Evolutionary conservation across 35 echinoderm and acorn worm genomes (phyloP), one percentile per base, ranked within the genome.

Genomic region (Apostichopus parvimensis): DNA sequence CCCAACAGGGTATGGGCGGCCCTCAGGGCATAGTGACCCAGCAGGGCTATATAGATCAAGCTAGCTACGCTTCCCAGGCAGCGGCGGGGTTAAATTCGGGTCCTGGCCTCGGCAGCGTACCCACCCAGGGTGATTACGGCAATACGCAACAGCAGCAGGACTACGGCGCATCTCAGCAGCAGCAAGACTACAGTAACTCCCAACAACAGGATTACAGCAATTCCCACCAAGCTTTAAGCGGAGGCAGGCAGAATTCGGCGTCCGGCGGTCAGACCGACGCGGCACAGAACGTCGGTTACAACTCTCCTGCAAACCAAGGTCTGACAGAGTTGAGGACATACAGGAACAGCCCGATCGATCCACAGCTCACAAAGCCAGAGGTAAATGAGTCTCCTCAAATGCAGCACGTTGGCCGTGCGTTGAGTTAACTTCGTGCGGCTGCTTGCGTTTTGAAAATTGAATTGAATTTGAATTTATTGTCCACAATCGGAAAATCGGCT

Each of bases 341-440:
- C 20, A 68, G 61, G 45, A 71, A 68, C 20, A 88, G 68, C 65
- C 95, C 93, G 12, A 90, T 92, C 12, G 95, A 96, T 81, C 53
- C 95, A 17, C 95, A 96, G 91, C 85, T 92, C 15, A 59, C 89
- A 73, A 85, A 91, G 73, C 8, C 62, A 87, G 83, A 95, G 85
- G 94, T 34, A 34, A 34, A 34, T 34, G 28, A 34, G 28, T 34
- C 28, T 34, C 28, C 28, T 34, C 28, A 34, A 34, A 2, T 34
- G 28, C 28, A 34, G 28, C 28, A 34, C 28, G 2, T 34, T 34
- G 28, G 28, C 28, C 28, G 2, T 34, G 28, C 28, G 2, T 34
- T 34, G 1, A 0, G 28, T 34, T 34, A 34, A 34, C 28, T 34
- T 34, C 28, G 28, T 34, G 28, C 28, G 28, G 28, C 28, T 34